A percentile compares a stretch with the other conserved stretches of the same genome.
These are phyloP conservation scores for Horisme vitalbata DNA, from an alignment of 2,888 invertebrate species.

Conservation along the genomic window DNA sequence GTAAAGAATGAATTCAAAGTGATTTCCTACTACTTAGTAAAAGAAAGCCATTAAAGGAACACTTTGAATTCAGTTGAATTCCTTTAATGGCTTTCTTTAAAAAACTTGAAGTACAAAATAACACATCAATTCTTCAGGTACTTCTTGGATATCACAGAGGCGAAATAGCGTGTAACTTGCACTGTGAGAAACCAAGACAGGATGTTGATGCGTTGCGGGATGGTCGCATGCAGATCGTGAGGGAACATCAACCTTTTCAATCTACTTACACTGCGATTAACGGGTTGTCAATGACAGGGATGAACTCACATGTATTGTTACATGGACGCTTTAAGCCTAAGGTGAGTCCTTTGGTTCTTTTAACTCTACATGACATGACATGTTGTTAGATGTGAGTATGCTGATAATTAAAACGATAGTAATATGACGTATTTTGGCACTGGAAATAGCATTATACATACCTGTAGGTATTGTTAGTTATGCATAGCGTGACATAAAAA, in stretches of 20 bases:
- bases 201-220: constrained; percentile 72
- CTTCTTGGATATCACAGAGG: constrained; percentile 85
- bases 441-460: too few species aligned
- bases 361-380: too few species aligned
- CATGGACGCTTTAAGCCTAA: constrained; percentile 50
- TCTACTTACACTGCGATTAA: constrained; percentile 68
- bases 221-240: constrained; percentile 80
- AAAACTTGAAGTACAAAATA: too few species aligned
- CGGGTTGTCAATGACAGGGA: constrained; percentile 38
- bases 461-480: too few species aligned
- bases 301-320: constrained; percentile 52
- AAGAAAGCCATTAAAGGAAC: too few species aligned
- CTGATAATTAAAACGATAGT: too few species aligned
- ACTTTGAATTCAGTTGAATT: not conserved
- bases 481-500: too few species aligned
- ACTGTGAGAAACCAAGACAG: constrained; percentile 82
- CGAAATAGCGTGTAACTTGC: constrained; percentile 86
- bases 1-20: too few species aligned
- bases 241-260: constrained; percentile 77
- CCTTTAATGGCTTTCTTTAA: too few species aligned
- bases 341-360: constrained; percentile 35
- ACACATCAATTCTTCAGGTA: constrained; percentile 57
- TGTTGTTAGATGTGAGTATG: too few species aligned
- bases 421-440: too few species aligned
- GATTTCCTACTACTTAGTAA: too few species aligned